Percentiles rank a stretch among this genome's conserved stretches.
phyloP scores from a whole-genome alignment of 2,888 invertebrate species.

The Cryptus viduatorius region DNA sequence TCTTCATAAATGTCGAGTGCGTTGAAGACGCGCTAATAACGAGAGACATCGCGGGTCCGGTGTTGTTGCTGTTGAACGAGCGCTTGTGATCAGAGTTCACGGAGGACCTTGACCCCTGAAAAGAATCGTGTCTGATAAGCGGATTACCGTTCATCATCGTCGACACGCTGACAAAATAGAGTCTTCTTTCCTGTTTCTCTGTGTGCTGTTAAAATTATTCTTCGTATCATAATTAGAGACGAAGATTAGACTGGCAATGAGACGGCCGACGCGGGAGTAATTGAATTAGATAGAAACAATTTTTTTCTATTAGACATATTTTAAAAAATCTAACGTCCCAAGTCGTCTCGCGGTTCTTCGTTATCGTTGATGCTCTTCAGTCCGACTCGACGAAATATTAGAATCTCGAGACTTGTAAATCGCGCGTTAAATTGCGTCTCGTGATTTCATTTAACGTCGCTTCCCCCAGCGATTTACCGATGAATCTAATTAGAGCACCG shows the following conservation, averaged over 20 bases:
- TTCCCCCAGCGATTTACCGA: conserved; percentile 60
- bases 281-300: background rate
- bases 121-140: conserved; percentile 64
- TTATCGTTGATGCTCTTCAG: conserved; percentile 20
- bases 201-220: background rate
- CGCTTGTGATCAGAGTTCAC: conserved; percentile 39
- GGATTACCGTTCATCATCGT: conserved; percentile 56
- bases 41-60: background rate
- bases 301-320: background rate
- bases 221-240: background rate
- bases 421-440: conserved; percentile 57
- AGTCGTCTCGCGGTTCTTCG: background rate
- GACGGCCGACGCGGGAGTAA: background rate
- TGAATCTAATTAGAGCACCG: conserved; percentile 65
- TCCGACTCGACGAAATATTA: background rate
- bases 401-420: conserved; percentile 47
- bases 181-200: conserved; percentile 25
- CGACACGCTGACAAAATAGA: conserved; percentile 47
- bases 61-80: conserved; percentile 34
- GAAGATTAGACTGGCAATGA: background rate
- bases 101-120: conserved; percentile 64
- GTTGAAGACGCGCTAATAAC: background rate
- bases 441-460: conserved; percentile 64
- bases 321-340: background rate
- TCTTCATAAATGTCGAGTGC: conserved; percentile 7